Conservation (phyloP, 1,140 invertebrate genomes). For the Drosophila eugracilis region DNA sequence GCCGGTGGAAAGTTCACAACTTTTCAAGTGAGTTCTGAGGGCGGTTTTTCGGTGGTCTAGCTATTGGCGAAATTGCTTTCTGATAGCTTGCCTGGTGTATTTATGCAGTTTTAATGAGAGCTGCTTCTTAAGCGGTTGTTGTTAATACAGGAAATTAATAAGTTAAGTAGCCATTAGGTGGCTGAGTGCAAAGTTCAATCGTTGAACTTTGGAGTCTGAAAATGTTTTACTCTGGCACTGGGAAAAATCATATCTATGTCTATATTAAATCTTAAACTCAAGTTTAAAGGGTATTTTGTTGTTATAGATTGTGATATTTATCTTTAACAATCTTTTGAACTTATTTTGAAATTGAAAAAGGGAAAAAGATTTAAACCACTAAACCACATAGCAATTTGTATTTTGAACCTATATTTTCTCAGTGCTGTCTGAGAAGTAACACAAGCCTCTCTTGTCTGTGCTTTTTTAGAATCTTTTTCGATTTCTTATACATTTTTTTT, state of each 20-base stretch:
- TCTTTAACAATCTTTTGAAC: too few relatives aligned
- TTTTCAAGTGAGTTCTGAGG: constrained; percentile 59
- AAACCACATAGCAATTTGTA: not conserved
- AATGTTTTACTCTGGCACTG: too few relatives aligned
- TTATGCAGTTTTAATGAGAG: constrained; percentile 71
- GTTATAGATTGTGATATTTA: too few relatives aligned
- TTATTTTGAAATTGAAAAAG: too few relatives aligned
- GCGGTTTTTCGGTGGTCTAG: constrained; percentile 36
- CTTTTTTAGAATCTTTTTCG: constrained; percentile 12
- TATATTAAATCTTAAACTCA: too few relatives aligned
- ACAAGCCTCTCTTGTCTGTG: constrained; percentile 2
- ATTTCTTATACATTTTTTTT: constrained; percentile 3
- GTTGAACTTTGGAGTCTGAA: too few relatives aligned
- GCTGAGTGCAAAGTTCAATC: constrained; percentile 55
- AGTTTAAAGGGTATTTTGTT: too few relatives aligned
- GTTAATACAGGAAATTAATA: constrained; percentile 76
- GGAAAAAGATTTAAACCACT: not conserved
- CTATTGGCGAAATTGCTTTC: constrained; percentile 64
- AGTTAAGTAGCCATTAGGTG: constrained; percentile 65
- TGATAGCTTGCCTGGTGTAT: constrained; percentile 39
- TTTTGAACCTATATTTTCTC: constrained; percentile 5
- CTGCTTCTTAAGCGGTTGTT: constrained; percentile 53
- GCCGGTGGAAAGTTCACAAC: constrained; percentile 32
- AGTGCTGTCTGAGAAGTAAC: constrained; percentile 14
- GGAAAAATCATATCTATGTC: too few relatives aligned